phyloP scores from a whole-genome alignment of 2,113 vertebrate genomes.

The Hippocampus zosterae region DNA sequence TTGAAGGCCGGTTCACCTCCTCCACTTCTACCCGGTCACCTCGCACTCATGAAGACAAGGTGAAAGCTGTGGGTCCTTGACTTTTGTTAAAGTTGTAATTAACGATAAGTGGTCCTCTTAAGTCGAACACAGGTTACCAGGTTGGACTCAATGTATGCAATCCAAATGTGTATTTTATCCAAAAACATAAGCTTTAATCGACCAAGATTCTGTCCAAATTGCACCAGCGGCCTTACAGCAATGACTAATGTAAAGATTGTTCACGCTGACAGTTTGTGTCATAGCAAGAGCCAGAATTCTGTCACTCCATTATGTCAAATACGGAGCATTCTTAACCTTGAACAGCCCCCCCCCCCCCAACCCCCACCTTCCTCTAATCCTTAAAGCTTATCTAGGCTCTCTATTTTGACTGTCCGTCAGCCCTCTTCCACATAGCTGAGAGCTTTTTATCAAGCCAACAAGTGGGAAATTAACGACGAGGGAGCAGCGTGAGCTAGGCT shows the following conservation, averaged over 20 bases:
- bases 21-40: conserved; percentile 7
- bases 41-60: conserved; percentile 5
- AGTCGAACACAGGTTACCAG: conserved; percentile 29
- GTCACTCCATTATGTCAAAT: conserved; percentile 34
- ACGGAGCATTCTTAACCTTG: conserved; percentile 43
- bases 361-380: conserved; percentile 27
- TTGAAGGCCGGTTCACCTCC: conserved; percentile 4
- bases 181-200: conserved; percentile 27
- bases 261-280: conserved; percentile 43
- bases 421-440: conserved; percentile 12
- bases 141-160: conserved; percentile 9
- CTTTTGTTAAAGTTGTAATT: conserved; percentile 27
- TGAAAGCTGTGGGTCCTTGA: conserved; percentile 27
- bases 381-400: conserved; percentile 33
- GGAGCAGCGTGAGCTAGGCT: conserved; percentile 7
- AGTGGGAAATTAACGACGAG: conserved; percentile 35
- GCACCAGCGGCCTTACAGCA: conserved; percentile 16
- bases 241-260: conserved; percentile 28
- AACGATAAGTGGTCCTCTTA: conserved; percentile 46
- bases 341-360: background rate
- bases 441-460: conserved; percentile 37
- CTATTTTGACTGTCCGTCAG: conserved; percentile 32
- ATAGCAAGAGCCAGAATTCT: conserved; percentile 23
- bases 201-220: conserved; percentile 11
- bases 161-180: conserved; percentile 12